These are phyloP conservation scores for Ruditapes philippinarum DNA, from an alignment of 1,140 invertebrate species.

Conservation along the genomic window DNA sequence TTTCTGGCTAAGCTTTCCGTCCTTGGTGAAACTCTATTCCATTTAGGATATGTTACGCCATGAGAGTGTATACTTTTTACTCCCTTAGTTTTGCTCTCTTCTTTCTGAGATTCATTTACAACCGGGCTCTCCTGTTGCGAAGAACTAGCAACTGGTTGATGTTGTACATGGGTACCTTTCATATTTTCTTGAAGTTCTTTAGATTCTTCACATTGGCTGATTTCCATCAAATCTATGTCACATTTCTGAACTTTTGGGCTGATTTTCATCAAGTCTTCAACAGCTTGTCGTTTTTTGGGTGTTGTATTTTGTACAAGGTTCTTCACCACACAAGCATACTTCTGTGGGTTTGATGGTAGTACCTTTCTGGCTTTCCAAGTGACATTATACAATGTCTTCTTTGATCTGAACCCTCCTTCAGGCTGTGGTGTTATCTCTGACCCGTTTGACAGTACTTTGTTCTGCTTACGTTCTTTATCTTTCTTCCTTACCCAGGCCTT, in stretches of 20 bases:
- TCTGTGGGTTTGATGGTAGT: conserved; percentile 8
- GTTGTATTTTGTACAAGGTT: conserved; percentile 23
- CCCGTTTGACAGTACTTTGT: background rate
- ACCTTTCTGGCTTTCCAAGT: conserved; percentile 21
- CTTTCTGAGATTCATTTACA: conserved; percentile 12
- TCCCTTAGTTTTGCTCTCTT: conserved; percentile 20
- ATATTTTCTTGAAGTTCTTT: conserved; percentile 26
- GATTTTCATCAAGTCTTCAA: conserved; percentile 19
- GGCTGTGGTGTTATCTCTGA: conserved; percentile 28
- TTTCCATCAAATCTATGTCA: conserved; percentile 25
- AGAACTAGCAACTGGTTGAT: conserved; percentile 35
- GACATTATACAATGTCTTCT: conserved; percentile 28
- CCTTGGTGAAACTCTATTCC: background rate
- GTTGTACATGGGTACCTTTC: background rate
- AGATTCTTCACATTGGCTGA: background rate
- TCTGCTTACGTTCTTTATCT: background rate
- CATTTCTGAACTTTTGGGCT: background rate
- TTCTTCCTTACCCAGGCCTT: conserved; percentile 14
- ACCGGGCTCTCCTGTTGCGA: background rate
- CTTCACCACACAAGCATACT: conserved; percentile 14
- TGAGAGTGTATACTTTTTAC: background rate
- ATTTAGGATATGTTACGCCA: no score
- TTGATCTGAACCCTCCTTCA: conserved; percentile 21
- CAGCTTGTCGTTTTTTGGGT: conserved; percentile 20
- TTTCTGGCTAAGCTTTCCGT: conserved; percentile 8